phyloP scores from a whole-genome alignment of 1,140 invertebrate species.

The Bombus pyrosoma region DNA sequence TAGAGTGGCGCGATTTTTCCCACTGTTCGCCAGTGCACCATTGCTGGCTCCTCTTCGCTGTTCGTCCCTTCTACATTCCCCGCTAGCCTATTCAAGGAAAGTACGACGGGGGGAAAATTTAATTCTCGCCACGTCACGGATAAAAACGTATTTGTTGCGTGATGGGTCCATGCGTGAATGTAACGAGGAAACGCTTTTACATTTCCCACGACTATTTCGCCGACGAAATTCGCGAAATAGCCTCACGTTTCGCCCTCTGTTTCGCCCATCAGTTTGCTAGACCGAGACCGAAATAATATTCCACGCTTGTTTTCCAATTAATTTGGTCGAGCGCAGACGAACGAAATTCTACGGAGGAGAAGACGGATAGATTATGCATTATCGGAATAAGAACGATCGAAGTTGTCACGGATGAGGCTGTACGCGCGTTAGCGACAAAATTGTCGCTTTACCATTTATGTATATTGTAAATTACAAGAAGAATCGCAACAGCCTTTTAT shows the following conservation, averaged over 20 bases:
- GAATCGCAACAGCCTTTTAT: too few relatives aligned
- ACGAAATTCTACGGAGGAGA: neutral
- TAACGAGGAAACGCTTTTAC: slow-evolving; percentile 65
- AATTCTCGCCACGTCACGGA: slow-evolving; percentile 44
- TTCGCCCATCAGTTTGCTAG: neutral
- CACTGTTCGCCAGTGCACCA: neutral
- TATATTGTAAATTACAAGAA: too few relatives aligned
- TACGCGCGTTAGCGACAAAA: too few relatives aligned
- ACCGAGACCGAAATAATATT: too few relatives aligned
- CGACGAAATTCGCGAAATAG: slow-evolving; percentile 45
- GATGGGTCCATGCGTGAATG: slow-evolving; percentile 40
- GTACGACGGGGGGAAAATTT: slow-evolving; percentile 39
- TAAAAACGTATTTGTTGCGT: slow-evolving; percentile 55
- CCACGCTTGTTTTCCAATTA: neutral
- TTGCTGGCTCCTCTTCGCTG: neutral
- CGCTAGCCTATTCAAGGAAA: slow-evolving; percentile 1
- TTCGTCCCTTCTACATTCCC: neutral
- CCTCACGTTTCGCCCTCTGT: slow-evolving; percentile 8
- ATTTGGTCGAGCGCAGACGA: neutral
- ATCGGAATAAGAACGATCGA: too few relatives aligned
- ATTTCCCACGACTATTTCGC: slow-evolving; percentile 50
- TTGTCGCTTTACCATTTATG: too few relatives aligned
- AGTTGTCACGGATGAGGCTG: too few relatives aligned
- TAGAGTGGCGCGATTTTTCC: slow-evolving; percentile 18
- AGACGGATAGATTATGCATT: neutral